phyloP scores from a whole-genome alignment of 2,113 vertebrate genomes.

The Alectura lathami region DNA sequence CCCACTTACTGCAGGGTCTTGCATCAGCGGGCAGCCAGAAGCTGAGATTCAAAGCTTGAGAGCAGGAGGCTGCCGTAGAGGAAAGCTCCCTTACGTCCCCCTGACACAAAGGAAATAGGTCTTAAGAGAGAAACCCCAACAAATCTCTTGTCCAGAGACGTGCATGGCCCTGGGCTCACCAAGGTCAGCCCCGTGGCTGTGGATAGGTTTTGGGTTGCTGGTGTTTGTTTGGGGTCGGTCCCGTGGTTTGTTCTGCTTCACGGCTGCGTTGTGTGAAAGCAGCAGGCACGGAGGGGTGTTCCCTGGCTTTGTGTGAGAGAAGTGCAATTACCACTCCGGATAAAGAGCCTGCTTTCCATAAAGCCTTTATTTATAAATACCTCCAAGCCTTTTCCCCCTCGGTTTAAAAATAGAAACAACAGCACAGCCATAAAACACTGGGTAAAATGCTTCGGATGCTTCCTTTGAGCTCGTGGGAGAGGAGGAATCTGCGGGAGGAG shows the following conservation, averaged over 20 bases:
- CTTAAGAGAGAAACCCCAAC: background rate
- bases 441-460: constrained; percentile 11
- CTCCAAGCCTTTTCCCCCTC: background rate
- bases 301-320: background rate
- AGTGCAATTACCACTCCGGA: background rate
- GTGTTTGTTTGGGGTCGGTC: background rate
- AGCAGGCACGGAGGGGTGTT: background rate
- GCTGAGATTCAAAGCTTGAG: background rate
- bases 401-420: constrained; percentile 34
- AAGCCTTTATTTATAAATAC: constrained; percentile 45
- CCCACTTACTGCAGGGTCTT: background rate
- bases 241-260: background rate
- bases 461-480: constrained; percentile 8
- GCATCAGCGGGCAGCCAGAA: background rate
- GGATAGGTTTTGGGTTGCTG: background rate
- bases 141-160: background rate
- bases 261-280: background rate
- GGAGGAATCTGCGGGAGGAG: constrained; percentile 23
- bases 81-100: background rate
- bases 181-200: background rate
- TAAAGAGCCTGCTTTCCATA: background rate
- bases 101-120: background rate
- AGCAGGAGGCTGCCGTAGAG: no score
- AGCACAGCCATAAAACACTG: background rate
- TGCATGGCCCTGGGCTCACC: rapidly evolving